phyloP scores from a whole-genome alignment of 1,140 invertebrate species.

The Micrasema minimum region DNA sequence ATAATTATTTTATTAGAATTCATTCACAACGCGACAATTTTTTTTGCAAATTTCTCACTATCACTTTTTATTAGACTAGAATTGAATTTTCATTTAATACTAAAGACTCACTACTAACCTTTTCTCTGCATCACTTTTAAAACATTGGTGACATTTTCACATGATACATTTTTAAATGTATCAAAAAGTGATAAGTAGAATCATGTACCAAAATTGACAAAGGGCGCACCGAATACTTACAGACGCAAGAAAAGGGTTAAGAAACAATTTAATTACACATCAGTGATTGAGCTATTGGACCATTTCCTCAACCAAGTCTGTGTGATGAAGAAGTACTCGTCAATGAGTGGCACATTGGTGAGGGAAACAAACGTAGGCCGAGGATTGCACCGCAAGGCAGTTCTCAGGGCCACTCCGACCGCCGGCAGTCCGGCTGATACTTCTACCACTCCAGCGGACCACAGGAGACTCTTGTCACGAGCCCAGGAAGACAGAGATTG shows the following conservation, averaged over 20 bases:
- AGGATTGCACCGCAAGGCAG: slow-evolving; percentile 32
- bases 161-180: no score
- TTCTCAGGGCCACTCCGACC: slow-evolving; percentile 43
- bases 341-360: slow-evolving; percentile 39
- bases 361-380: slow-evolving; percentile 44
- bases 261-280: slow-evolving; percentile 23
- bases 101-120: background rate
- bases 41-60: slow-evolving; percentile 7
- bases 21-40: background rate
- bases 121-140: no score
- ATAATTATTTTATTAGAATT: no score
- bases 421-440: slow-evolving; percentile 35
- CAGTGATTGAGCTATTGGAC: slow-evolving; percentile 29
- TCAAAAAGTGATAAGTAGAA: no score
- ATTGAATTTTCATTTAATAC: background rate
- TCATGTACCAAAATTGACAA: no score
- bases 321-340: slow-evolving; percentile 38
- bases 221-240: no score
- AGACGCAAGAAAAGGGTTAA: no score
- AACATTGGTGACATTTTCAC: no score
- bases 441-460: slow-evolving; percentile 49
- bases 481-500: slow-evolving; percentile 43
- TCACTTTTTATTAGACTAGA: background rate
- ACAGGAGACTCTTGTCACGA: slow-evolving; percentile 36
- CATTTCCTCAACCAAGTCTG: slow-evolving; percentile 46